Base-by-base conservation (phyloP, 2,113 vertebrate genomes). In the Trematomus loennbergii region DNA sequence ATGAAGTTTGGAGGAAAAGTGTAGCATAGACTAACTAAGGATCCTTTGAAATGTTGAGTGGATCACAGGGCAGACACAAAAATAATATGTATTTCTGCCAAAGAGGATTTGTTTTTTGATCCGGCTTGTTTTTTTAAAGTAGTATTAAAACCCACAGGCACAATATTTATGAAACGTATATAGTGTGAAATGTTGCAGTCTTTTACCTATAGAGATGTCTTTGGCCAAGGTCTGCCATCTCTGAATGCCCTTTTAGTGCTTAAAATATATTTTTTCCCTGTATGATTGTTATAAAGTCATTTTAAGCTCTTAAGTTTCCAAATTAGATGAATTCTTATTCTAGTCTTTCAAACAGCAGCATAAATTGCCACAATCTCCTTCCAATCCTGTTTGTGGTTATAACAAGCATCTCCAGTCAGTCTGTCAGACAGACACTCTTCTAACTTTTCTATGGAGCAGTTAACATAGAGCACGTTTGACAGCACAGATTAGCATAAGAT, bases 391-490 rank as follows among this genome's bases (percentile, higher is more conserved):
- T 25, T 55, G 20, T 25, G 43, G 20, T 48, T 64, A 5, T 43
- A 36, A 54, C 48, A 77, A 40, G 58, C 64, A 64, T 74, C 69
- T 85, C 49, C 61, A 68, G 40, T 86, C 70, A 63, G 79, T 36
- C 64, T 78, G 46, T 74, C 58, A 40, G 29, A 62, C 40, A 11
- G 50, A 75, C 75, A 69, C 66, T 74, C 50, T 59, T 61, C 70
- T 77, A 59, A 79, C 68, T 33, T 8, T 33, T 15, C 57, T 59
- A 50, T 29, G 45, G 59, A 64, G 52, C 50, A 43, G 72, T 58
- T 57, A 52, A 6, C 0, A 7, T 40, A 33, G 49, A 74, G 72
- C 74, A 57, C 12, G 9, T 62, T 73, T 66, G 63, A 76, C 67
- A 43, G 75, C 54, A 20, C 40, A 54, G 40, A 84, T 66, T 20